Evolutionary conservation across 1,140 invertebrate species (phyloP).

Genomic region (Pseudoatta argentina): DNA sequence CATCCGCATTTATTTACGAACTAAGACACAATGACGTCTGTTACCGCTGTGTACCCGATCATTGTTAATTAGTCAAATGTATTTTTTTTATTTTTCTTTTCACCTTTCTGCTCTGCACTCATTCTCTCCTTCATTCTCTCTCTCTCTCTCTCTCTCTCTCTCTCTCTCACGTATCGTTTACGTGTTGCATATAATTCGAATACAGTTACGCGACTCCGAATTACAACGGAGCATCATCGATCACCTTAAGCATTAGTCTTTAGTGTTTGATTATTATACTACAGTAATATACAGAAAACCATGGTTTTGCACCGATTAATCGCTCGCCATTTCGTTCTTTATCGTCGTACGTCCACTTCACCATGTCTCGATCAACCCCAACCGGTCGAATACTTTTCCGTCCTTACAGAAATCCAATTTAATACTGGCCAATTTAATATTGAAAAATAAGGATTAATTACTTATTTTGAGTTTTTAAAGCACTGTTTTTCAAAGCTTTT

Average conservation of each 20-base stretch:
- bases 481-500: too few species aligned
- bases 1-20: constrained; percentile 72
- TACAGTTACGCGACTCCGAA: constrained; percentile 78
- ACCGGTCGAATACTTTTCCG: too few species aligned
- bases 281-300: constrained; percentile 84
- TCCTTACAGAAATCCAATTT: not conserved
- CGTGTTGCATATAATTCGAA: constrained; percentile 64
- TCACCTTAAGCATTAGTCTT: constrained; percentile 85
- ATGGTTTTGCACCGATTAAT: constrained; percentile 62
- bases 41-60: constrained; percentile 62
- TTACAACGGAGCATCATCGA: constrained; percentile 80
- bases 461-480: too few species aligned
- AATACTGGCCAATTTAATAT: too few species aligned
- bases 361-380: not conserved
- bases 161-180: constrained; percentile 46
- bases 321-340: constrained; percentile 20
- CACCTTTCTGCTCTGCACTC: not conserved
- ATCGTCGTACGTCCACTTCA: too few species aligned
- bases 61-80: constrained; percentile 44
- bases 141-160: not conserved
- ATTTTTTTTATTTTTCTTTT: constrained; percentile 36
- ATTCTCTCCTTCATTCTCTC: constrained; percentile 4
- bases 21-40: constrained; percentile 71
- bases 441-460: too few species aligned
- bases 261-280: constrained; percentile 85